A percentile compares a stretch with the other conserved stretches of the same genome.
phyloP scores from a whole-genome alignment of 2,797 vertebrate genomes.

The Ptychadena robeensis region DNA sequence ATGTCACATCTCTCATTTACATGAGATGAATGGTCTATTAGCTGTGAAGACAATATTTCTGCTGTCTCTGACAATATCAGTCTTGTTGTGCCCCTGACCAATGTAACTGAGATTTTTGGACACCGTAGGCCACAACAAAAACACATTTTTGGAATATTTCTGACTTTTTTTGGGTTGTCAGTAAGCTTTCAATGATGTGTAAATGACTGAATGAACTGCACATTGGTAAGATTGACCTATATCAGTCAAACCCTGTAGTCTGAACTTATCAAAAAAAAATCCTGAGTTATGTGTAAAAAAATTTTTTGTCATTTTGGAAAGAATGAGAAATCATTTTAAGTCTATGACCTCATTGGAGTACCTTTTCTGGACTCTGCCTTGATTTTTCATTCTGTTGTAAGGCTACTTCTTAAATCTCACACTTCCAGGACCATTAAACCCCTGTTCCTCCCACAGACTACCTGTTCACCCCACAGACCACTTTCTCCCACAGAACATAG shows the following conservation, averaged over 20 bases:
- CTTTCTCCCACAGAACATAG: too few species aligned
- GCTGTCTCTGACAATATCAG: constrained; percentile 47
- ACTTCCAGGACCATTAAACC: too few species aligned
- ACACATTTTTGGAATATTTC: constrained; percentile 18
- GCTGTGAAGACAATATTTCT: constrained; percentile 45
- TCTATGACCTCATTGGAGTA: too few species aligned
- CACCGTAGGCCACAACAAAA: constrained; percentile 29
- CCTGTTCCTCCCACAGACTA: too few species aligned
- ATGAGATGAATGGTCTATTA: constrained; percentile 56
- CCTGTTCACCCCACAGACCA: too few species aligned
- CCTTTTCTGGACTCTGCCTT: too few species aligned
- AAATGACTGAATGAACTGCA: not conserved
- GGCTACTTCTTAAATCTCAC: too few species aligned
- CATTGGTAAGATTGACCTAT: constrained; percentile 11
- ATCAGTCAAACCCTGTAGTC: not conserved
- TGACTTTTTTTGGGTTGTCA: constrained; percentile 20
- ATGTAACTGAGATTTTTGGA: constrained; percentile 15
- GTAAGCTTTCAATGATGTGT: constrained; percentile 1
- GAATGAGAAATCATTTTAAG: too few species aligned
- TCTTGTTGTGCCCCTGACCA: constrained; percentile 34
- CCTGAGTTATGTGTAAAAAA: not conserved
- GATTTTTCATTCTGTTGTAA: too few species aligned
- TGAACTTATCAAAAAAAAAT: not conserved
- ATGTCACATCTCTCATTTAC: constrained; percentile 57
- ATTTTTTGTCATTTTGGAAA: too few species aligned